Percentiles rank a stretch among this genome's conserved stretches.
These are phyloP conservation scores for Watsonalla binaria DNA, from an alignment of 2,888 invertebrate genomes.

Conservation along the genomic window DNA sequence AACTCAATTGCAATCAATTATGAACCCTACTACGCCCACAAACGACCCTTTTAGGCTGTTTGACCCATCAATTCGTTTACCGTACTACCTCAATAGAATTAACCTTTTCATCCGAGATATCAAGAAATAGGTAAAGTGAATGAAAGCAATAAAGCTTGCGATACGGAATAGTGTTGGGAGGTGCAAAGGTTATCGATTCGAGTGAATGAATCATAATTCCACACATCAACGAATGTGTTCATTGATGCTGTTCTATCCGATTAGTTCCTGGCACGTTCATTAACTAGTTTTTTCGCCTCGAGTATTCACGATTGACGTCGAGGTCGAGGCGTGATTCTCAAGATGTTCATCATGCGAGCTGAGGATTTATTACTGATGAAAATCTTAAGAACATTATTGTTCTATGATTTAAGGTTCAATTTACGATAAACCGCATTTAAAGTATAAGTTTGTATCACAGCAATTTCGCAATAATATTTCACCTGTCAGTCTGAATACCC, in stretches of 20 bases:
- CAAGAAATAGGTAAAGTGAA: too few species aligned
- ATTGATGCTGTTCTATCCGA: conserved; percentile 24
- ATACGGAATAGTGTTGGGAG: conserved; percentile 13
- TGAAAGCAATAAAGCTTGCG: not conserved
- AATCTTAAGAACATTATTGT: not conserved
- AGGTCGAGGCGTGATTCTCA: conserved; percentile 34
- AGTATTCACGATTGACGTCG: conserved; percentile 28
- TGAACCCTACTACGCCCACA: too few species aligned
- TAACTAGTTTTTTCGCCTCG: conserved; percentile 29
- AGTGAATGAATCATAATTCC: conserved; percentile 26
- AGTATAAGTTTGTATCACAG: conserved; percentile 12
- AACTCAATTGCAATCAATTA: too few species aligned
- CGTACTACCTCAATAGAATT: too few species aligned
- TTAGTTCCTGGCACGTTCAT: conserved; percentile 33
- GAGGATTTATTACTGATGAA: conserved; percentile 17
- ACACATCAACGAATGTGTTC: conserved; percentile 12
- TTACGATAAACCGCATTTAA: not conserved
- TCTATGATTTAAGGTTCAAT: not conserved
- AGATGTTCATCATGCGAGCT: conserved; percentile 8
- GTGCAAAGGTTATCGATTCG: conserved; percentile 31
- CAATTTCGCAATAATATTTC: conserved; percentile 19
- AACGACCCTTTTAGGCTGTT: too few species aligned
- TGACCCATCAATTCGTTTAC: too few species aligned
- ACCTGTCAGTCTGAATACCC: conserved; percentile 26
- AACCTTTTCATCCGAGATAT: too few species aligned